These are phyloP conservation scores for Asbolus verrucosus DNA, from an alignment of 1,140 invertebrate genomes.

Conservation along the genomic window DNA sequence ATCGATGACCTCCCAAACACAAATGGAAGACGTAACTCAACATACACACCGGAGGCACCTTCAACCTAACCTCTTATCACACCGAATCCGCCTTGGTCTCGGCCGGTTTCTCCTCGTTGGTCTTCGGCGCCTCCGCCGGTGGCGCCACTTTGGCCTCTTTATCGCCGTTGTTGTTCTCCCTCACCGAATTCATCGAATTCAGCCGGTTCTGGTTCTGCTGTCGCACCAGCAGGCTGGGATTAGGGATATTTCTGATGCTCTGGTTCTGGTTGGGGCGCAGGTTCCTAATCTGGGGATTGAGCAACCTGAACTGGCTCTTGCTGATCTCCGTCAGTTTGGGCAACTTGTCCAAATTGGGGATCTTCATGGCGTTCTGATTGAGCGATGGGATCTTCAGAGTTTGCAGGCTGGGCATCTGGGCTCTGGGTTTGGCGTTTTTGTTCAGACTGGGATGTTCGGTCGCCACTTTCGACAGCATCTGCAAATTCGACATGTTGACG, in stretches of 20 bases:
- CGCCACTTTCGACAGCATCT: constrained; percentile 64
- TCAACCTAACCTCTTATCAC: not conserved
- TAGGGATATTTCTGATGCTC: constrained; percentile 63
- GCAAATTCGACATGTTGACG: constrained; percentile 59
- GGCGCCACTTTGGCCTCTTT: constrained; percentile 6
- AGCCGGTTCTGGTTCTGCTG: constrained; percentile 61
- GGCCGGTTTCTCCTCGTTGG: not conserved
- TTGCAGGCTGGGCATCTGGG: constrained; percentile 59
- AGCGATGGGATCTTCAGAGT: constrained; percentile 54
- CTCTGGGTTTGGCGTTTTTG: constrained; percentile 54
- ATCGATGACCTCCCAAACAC: not conserved
- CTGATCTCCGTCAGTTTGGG: constrained; percentile 62
- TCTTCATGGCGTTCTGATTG: not conserved
- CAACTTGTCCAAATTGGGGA: constrained; percentile 55
- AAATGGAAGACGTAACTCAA: constrained; percentile 6
- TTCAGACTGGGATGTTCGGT: constrained; percentile 58
- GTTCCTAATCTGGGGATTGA: constrained; percentile 58
- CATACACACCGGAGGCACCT: not conserved
- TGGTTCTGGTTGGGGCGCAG: constrained; percentile 61
- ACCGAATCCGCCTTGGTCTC: not conserved
- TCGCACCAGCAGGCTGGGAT: constrained; percentile 61
- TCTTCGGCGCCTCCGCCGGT: not conserved
- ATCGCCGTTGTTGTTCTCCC: constrained; percentile 36
- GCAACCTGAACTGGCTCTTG: constrained; percentile 56
- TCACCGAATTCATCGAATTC: constrained; percentile 41